Base-by-base conservation (phyloP, 2,113 vertebrate genomes). In the Hippocampus zosterae region DNA sequence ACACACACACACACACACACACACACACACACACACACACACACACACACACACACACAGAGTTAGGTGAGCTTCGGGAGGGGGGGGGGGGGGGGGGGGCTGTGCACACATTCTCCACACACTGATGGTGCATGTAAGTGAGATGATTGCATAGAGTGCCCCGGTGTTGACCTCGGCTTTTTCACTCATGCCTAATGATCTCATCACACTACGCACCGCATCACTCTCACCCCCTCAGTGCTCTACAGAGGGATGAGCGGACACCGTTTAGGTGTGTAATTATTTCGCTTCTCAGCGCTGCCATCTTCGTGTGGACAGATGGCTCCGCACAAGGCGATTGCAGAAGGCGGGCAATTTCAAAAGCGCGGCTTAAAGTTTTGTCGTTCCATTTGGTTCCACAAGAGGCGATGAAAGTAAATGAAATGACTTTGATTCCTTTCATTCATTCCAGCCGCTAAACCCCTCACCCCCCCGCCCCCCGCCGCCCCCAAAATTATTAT, bases 131-230 rank as follows among this genome's bases (percentile, higher is more conserved):
- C 74, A 83, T 91, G 90, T 91, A 91, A 93, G 84, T 83, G 89
- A 92, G 92, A 91, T 91, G 89, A 92, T 91, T 90, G 80, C 87
- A 85, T 77, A 70, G 76, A 74, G 50, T 87, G 83, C 81, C 87
- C 87, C 72, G 74, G 68, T 81, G 81, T 69, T 87, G 89, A 91
- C 89, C 87, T 88, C 80, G 8, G 55, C 79, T 77, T 81, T 65
- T 86, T 87, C 85, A 87, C 92, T 94, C 91, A 94, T 92, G 91
- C 91, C 80, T 85, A 92, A 93, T 93, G 93, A 95, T 92, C 88
- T 91, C 79, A 90, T 91, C 88, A 88, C 73, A 73, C 70, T 70
- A 81, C 79, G 87, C 84, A 84, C 85, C 23, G 40, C 63, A 81
- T 77, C 37, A 87, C 27, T 82, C 78, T 71, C 77, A 69, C 80